Conservation (phyloP, 2,797 vertebrate genomes). For the Sciaenops ocellatus region DNA sequence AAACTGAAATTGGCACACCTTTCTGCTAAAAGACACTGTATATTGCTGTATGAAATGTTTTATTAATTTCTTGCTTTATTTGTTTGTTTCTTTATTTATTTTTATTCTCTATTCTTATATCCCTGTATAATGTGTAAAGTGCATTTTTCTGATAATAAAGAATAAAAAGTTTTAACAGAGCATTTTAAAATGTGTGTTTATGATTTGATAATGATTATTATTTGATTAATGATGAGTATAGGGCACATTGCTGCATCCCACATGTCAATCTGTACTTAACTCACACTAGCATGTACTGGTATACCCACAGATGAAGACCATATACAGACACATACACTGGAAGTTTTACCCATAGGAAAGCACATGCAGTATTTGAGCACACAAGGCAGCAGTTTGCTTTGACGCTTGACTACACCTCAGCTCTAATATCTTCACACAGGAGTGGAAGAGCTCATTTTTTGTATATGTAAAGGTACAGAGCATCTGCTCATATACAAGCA, state of each 20-base stretch:
- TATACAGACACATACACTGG: slow-evolving; percentile 15
- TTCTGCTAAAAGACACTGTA: background rate
- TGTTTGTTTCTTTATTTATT: background rate
- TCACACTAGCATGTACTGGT: background rate
- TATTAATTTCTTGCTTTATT: no score
- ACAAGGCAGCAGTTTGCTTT: slow-evolving; percentile 39
- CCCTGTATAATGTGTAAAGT: background rate
- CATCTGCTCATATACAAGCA: slow-evolving; percentile 47
- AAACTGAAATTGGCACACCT: background rate
- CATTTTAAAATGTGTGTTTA: background rate
- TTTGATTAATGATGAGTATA: background rate
- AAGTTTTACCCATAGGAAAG: slow-evolving; percentile 40
- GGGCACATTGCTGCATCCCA: background rate
- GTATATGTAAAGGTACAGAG: slow-evolving; percentile 27
- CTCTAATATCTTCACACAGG: slow-evolving; percentile 29
- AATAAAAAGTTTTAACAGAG: background rate
- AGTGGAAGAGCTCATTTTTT: slow-evolving; percentile 17
- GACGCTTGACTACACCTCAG: slow-evolving; percentile 26
- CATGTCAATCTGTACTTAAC: background rate
- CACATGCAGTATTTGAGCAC: slow-evolving; percentile 34
- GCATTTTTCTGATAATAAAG: background rate
- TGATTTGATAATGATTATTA: background rate
- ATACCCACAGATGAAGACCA: background rate
- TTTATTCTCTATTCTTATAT: background rate
- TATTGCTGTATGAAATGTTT: background rate